phyloP scores from a whole-genome alignment of 2,113 vertebrate genomes.

The Takifugu flavidus region DNA sequence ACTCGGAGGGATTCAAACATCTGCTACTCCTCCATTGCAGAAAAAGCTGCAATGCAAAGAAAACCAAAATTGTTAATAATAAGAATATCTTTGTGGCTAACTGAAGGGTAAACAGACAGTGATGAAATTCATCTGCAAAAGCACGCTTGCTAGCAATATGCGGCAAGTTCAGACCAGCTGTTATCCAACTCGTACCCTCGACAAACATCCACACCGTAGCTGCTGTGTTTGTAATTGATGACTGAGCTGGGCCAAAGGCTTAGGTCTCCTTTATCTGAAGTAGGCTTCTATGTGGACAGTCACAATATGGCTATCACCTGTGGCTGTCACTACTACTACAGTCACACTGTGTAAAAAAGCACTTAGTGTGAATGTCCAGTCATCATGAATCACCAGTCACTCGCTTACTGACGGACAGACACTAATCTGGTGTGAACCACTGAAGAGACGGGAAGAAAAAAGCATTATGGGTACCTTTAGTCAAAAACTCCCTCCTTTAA shows the following conservation, averaged over 20 bases:
- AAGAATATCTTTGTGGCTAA: slow-evolving; percentile 29
- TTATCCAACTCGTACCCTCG: neutral
- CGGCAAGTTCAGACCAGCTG: neutral
- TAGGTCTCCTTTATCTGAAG: slow-evolving; percentile 12
- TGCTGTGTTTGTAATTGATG: slow-evolving; percentile 9
- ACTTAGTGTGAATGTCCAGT: slow-evolving; percentile 50
- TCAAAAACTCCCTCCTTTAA: neutral
- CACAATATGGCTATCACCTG: slow-evolving; percentile 42
- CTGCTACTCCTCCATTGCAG: slow-evolving; percentile 20
- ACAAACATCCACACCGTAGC: neutral
- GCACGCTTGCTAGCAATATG: neutral
- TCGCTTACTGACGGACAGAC: slow-evolving; percentile 24
- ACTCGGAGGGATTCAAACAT: slow-evolving; percentile 43
- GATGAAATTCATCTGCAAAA: slow-evolving; percentile 1
- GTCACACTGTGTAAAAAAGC: slow-evolving; percentile 41
- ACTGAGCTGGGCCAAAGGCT: slow-evolving; percentile 6
- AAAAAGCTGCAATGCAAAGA: slow-evolving; percentile 50
- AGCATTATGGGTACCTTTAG: neutral
- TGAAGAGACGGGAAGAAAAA: slow-evolving; percentile 1
- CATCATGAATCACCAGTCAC: slow-evolving; percentile 38
- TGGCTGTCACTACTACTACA: slow-evolving; percentile 43
- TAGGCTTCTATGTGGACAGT: slow-evolving; percentile 7
- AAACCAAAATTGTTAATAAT: slow-evolving; percentile 47
- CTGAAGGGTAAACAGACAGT: slow-evolving; percentile 37
- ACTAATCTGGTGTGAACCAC: slow-evolving; percentile 21